Base-by-base conservation (phyloP, 2,113 vertebrate species). In the Chascanopsetta lugubris region DNA sequence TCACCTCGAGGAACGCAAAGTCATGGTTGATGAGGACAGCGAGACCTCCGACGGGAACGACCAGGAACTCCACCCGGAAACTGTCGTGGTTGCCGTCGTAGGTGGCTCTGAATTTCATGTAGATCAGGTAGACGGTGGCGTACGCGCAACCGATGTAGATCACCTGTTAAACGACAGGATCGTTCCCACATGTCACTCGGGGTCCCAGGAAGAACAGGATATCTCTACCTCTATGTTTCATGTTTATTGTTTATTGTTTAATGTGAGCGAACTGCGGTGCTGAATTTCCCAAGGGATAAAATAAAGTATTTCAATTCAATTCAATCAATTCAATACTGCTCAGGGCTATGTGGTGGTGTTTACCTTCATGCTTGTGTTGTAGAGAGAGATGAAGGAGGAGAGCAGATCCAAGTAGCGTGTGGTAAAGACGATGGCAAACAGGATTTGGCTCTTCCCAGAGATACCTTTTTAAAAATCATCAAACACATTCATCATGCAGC, bases 301-400 rank as follows among this genome's bases (percentile, higher is more conserved):
- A n/a, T n/a, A n/a, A n/a, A n/a, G n/a, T n/a, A n/a, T n/a, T n/a
- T n/a, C n/a, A n/a, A n/a, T n/a, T n/a, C n/a, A n/a, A n/a, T n/a
- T n/a, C n/a, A n/a, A n/a, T n/a, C n/a, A n/a, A n/a, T n/a, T n/a
- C n/a, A n/a, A n/a, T 36, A 5, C 18, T 11, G 22, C 20, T 58
- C 18, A 51, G 36, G 26, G 1, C 43, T 26, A 34, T 38, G 45
- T 27, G 0, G 1, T 2, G 17, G 24, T 18, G 8, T 27, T 79
- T 93, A 98, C 97, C 96, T 99, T 99, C 97, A 99, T 99, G 92
- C 84, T 87, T 43, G 95, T 96, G 88, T 99, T 99, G 89, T 99
- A 99, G 68, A 99, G 86, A 54, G 97, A 99, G 92, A 99, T 98
- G 90, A 97, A 99, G 50, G 97, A 94, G 75, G 94, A 95, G 84